phyloP scores from a whole-genome alignment of 2,888 invertebrate genomes.

The Miltochrista miniata region DNA sequence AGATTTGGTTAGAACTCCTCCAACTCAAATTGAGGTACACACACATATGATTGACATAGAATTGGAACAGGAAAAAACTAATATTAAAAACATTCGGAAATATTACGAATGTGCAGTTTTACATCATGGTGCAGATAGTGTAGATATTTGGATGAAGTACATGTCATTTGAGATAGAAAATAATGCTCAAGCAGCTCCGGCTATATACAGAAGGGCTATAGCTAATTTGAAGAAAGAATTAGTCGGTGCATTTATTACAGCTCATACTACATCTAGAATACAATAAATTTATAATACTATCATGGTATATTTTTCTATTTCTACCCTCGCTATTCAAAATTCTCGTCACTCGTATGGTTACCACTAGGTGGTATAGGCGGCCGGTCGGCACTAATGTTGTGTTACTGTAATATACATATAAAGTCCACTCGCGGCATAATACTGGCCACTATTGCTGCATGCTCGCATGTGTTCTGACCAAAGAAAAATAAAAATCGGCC shows the following conservation, averaged over 20 bases:
- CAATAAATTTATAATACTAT: slow-evolving; percentile 42
- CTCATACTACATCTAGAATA: slow-evolving; percentile 78
- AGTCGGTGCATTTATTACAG: slow-evolving; percentile 80
- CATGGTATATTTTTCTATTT: too few relatives aligned
- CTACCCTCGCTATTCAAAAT: too few relatives aligned
- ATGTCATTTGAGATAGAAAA: slow-evolving; percentile 87
- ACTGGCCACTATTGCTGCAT: too few relatives aligned
- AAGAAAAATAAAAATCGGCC: too few relatives aligned
- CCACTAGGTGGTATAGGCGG: too few relatives aligned
- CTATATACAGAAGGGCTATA: slow-evolving; percentile 86
- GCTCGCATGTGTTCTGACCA: too few relatives aligned
- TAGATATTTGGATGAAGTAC: slow-evolving; percentile 89
- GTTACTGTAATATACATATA: too few relatives aligned
- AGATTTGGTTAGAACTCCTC: slow-evolving; percentile 82
- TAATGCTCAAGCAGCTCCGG: slow-evolving; percentile 78
- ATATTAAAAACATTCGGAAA: slow-evolving; percentile 79
- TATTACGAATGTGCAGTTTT: slow-evolving; percentile 85
- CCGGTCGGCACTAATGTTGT: too few relatives aligned
- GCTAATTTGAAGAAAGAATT: slow-evolving; percentile 79
- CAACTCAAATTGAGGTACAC: slow-evolving; percentile 85
- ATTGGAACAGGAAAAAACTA: slow-evolving; percentile 65
- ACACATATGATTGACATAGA: slow-evolving; percentile 85
- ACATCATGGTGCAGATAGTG: slow-evolving; percentile 86
- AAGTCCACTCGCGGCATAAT: too few relatives aligned
- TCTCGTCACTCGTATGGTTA: too few relatives aligned